Evolutionary conservation across 2,113 vertebrate species (phyloP), one percentile per base, ranked within the genome.

Genomic region (Ammodytes marinus): DNA sequence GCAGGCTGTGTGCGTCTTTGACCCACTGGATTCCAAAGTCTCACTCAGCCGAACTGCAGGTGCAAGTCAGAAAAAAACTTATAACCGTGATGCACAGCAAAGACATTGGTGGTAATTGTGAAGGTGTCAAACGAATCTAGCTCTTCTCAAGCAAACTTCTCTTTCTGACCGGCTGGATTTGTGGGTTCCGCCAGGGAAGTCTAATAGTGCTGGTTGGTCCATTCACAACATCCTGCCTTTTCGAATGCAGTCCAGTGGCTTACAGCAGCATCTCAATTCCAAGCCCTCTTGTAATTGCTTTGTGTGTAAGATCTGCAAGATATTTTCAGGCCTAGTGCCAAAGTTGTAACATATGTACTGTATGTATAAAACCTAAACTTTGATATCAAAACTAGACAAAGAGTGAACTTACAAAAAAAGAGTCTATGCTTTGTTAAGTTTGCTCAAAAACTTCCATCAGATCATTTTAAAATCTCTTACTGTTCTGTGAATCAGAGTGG

Each of bases 401-500:
- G 11, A 47, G 67, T 68, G 77, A 9, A n/a, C 40, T 46, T 72
- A 72, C 27, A 53, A 47, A 85, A 83, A 74, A 67, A 49, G 52
- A 72, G 63, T 76, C 5, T 0, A 58, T 54, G 42, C 84, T 84
- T 87, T 81, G 71, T 84, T 82, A 40, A 59, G 69, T 83, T 76
- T 71, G 50, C 14, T 67, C 40, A 71, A 37, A 68, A 83, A 84
- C 72, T 76, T 49, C 78, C 58, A 43, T 80, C 37, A 0, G 37
- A 67, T 76, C 54, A 63, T 40, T 82, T 81, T 86, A 52, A 74
- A 81, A 82, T 69, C 50, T 64, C 37, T 42, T 4, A 65, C 70
- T 69, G 49, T 79, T 73, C 42, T 6, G 2, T 72, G 49, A 86
- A 90, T 88, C 82, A 84, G 88, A 82, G 60, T 53, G 75, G 13